Evolutionary conservation across 2,888 invertebrate genomes (phyloP), one percentile per base, ranked within the genome.

Genomic region (Thecocarcelia acutangulata): DNA sequence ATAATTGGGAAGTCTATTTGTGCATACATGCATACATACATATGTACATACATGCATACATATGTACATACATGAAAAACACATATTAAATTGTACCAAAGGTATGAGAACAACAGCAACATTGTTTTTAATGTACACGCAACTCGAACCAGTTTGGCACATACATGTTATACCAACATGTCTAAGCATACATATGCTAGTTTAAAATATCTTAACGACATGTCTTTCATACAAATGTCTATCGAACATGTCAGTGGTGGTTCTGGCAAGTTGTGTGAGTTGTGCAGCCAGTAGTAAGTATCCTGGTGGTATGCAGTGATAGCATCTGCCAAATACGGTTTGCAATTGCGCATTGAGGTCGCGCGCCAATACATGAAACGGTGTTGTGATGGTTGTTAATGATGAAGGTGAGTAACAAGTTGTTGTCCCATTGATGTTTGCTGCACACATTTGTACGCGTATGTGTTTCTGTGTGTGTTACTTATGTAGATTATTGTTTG

Each of bases 321-420:
- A 44, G 12, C 19, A 52, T 24, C 19, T 17, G 13, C 46, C 50
- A 64, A 64, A 50, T 46, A 37, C 9, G 13, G 13, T 59, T 28
- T 40, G 81, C 44, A 64, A 48, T 52, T 74, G 78, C 77, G 74
- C 58, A 50, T 28, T 56, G 17, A 28, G 6, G 17, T 74, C 44
- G 9, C 52, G 44, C 33, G 76, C 42, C 59, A 61, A 56, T 77
- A 46, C 13, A 54, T 56, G 68, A 15, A 48, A 58, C 24, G 42
- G 69, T 40, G 21, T 73, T 63, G 21, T 61, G 54, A 81, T 64
- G 40, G 63, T 42, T 59, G 24, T 40, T n/a, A 58, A 42, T 42
- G 28, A 19, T 46, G 50, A 73, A 54, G 52, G 61, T 58, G 70
- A 77, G 81, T 76, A 83, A 83, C 84, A 84, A 84, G 81, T 84